Evolutionary conservation across 2,113 vertebrate genomes (phyloP).

Genomic region (Mobula birostris): DNA sequence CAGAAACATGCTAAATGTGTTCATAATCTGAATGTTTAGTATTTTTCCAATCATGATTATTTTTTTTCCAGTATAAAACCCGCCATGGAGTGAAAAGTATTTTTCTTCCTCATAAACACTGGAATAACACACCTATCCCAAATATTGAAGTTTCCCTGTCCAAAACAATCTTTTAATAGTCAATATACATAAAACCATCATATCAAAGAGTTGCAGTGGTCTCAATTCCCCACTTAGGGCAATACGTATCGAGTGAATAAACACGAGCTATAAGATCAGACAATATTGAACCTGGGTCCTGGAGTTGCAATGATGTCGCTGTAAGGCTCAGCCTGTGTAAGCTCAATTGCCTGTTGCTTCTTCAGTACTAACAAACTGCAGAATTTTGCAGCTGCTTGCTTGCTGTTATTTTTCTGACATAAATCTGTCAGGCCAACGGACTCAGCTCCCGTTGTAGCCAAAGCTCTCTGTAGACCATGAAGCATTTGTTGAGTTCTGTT

Average conservation of each 20-base stretch:
- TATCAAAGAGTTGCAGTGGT: slow-evolving; percentile 33
- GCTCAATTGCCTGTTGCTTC: slow-evolving; percentile 94
- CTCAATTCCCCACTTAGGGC: slow-evolving; percentile 46
- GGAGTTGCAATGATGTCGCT: slow-evolving; percentile 92
- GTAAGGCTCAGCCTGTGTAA: slow-evolving; percentile 86
- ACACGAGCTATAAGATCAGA: slow-evolving; percentile 66
- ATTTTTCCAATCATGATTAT: slow-evolving; percentile 32
- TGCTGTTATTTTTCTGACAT: slow-evolving; percentile 91
- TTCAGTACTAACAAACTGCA: slow-evolving; percentile 99
- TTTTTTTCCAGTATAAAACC: slow-evolving; percentile 33
- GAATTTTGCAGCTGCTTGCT: slow-evolving; percentile 97
- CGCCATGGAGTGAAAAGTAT: slow-evolving; percentile 23
- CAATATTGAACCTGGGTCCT: slow-evolving; percentile 89
- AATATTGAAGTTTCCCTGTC: slow-evolving; percentile 23
- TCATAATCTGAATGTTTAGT: not conserved
- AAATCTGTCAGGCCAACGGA: slow-evolving; percentile 92
- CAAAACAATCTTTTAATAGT: slow-evolving; percentile 35
- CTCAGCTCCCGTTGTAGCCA: slow-evolving; percentile 91
- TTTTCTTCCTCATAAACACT: slow-evolving; percentile 30
- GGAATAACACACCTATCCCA: slow-evolving; percentile 34
- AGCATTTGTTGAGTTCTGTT: slow-evolving; percentile 99
- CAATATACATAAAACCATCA: slow-evolving; percentile 35
- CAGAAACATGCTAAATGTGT: not conserved
- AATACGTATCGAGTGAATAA: slow-evolving; percentile 48
- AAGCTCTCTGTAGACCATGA: slow-evolving; percentile 89